Evolutionary conservation across 2,113 vertebrate genomes (phyloP).

Genomic region (Formicarius rufipectus): DNA sequence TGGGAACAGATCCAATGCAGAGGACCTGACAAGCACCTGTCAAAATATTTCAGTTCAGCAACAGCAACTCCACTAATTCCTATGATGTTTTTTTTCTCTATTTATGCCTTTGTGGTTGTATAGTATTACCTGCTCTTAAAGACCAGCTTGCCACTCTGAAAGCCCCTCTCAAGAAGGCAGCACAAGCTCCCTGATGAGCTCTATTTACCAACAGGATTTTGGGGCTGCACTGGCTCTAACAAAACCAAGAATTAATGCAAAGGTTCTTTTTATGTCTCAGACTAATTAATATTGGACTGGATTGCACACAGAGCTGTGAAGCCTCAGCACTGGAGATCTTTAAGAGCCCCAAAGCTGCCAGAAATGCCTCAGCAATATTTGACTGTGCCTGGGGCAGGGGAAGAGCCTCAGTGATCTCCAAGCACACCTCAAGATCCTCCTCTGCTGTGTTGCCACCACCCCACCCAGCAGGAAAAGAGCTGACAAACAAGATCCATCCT

Average conservation of each 20-base stretch:
- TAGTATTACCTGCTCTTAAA: neutral
- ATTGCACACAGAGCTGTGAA: neutral
- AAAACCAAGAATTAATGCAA: neutral
- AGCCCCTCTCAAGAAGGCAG: neutral
- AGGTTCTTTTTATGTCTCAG: neutral
- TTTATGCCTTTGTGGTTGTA: neutral
- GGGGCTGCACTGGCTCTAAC: neutral
- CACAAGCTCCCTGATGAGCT: neutral
- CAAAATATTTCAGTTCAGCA: conserved; percentile 60
- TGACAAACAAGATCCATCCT: neutral
- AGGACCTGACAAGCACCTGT: conserved; percentile 54
- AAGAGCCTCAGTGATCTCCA: neutral
- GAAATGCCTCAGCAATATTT: neutral
- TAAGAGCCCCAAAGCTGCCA: neutral
- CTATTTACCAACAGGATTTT: neutral
- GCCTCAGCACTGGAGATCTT: neutral
- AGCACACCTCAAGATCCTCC: neutral
- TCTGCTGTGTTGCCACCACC: neutral
- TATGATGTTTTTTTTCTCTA: neutral
- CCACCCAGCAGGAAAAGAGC: neutral
- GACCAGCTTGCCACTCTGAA: neutral
- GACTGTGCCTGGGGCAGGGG: neutral
- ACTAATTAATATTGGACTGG: neutral
- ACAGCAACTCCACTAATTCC: conserved; percentile 40
- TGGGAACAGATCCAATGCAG: neutral